phyloP scores from a whole-genome alignment of 92 coral and sea anemone species.

The Hydrozoanthus gracilis region DNA sequence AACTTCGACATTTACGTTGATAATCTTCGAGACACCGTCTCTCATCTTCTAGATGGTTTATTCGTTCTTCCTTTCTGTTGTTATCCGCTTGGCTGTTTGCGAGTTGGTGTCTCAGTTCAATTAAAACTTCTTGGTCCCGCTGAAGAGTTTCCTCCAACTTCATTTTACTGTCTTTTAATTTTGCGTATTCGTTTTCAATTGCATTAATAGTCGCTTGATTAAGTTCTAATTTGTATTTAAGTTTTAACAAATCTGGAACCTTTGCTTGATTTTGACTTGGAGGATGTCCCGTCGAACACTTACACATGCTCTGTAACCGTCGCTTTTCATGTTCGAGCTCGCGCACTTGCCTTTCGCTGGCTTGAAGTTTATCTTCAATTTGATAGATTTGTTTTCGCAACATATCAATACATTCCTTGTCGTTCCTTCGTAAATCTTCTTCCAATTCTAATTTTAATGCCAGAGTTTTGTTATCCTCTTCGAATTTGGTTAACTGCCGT shows the following conservation, averaged over 20 bases:
- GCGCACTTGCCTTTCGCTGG: conserved; percentile 67
- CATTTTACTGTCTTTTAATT: conserved; percentile 60
- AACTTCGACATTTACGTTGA: conserved; percentile 69
- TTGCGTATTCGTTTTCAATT: conserved; percentile 60
- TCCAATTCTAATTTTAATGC: conserved; percentile 68
- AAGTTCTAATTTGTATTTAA: conserved; percentile 60
- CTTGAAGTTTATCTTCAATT: conserved; percentile 72
- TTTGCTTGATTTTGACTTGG: conserved; percentile 48
- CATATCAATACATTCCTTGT: conserved; percentile 82
- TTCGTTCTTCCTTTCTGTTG: conserved; percentile 61
- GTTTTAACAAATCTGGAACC: conserved; percentile 42
- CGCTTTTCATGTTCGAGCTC: conserved; percentile 70
- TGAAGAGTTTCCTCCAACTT: conserved; percentile 54
- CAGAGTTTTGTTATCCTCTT: conserved; percentile 73
- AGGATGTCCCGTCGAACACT: conserved; percentile 45
- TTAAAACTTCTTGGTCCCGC: conserved; percentile 56
- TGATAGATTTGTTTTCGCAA: conserved; percentile 70
- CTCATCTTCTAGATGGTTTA: conserved; percentile 66
- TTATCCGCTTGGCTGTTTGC: conserved; percentile 57
- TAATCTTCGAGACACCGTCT: conserved; percentile 70
- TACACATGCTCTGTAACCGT: conserved; percentile 48
- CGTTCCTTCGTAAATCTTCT: conserved; percentile 79
- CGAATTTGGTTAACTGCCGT: conserved; percentile 52
- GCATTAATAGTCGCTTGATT: conserved; percentile 67
- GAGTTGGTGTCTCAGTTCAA: conserved; percentile 60